Evolutionary conservation across 2,113 vertebrate genomes (phyloP).

Genomic region (Acrocephalus arundinaceus): DNA sequence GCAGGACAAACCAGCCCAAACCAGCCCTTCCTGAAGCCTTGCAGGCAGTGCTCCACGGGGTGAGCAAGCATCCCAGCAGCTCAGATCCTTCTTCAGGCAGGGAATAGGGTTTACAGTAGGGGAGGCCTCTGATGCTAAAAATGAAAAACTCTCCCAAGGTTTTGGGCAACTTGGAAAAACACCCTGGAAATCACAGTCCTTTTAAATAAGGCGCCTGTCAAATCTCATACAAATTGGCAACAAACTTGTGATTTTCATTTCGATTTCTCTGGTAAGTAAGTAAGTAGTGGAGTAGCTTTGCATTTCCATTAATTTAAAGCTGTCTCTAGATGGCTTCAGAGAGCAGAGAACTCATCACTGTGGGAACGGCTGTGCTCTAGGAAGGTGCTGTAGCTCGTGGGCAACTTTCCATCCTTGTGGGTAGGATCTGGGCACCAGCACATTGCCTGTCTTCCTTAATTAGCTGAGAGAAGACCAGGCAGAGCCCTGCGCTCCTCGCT

Average conservation of each 20-base stretch:
- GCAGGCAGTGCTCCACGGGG: background rate
- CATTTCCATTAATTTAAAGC: background rate
- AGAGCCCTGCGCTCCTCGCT: background rate
- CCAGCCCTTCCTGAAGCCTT: background rate
- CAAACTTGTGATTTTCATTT: background rate
- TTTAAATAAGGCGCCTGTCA: background rate
- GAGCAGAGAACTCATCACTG: background rate
- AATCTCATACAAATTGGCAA: background rate
- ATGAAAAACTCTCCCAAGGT: background rate
- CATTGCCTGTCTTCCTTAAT: background rate
- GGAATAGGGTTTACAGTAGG: background rate
- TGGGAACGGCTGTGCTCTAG: background rate
- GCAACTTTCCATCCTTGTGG: background rate
- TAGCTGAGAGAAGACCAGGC: background rate
- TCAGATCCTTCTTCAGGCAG: accelerated
- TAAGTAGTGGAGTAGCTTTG: background rate
- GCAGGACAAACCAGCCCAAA: background rate
- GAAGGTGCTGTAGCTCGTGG: background rate
- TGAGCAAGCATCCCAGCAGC: background rate
- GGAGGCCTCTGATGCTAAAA: background rate
- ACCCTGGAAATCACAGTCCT: background rate
- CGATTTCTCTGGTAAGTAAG: background rate
- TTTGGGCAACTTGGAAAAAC: background rate
- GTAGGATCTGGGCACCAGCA: background rate
- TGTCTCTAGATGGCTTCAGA: background rate